These are phyloP conservation scores for Drosophila yakuba DNA, from an alignment of 1,140 invertebrate species.

Conservation along the genomic window DNA sequence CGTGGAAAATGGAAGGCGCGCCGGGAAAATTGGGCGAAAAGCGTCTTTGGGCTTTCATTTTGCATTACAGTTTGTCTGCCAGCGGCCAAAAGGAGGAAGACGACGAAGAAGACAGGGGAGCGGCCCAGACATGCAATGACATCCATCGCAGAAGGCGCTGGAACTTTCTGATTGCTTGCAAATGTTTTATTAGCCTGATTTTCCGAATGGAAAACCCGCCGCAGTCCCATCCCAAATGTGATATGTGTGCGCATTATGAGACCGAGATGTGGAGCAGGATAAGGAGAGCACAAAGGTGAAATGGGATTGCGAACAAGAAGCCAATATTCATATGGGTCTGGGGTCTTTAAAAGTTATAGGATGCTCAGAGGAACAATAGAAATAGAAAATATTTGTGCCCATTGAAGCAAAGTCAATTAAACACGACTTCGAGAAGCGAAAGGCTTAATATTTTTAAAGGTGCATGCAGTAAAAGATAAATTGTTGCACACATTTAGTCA, in stretches of 20 bases:
- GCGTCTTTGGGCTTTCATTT: slow-evolving; percentile 48
- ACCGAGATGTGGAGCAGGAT: slow-evolving; percentile 37
- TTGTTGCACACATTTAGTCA: too few relatives aligned
- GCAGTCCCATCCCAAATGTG: neutral
- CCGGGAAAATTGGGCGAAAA: neutral
- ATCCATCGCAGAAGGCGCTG: slow-evolving; percentile 58
- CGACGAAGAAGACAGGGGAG: neutral
- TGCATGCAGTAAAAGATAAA: too few relatives aligned
- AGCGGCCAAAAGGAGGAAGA: slow-evolving; percentile 11
- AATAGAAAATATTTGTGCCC: too few relatives aligned
- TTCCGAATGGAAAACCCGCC: slow-evolving; percentile 14
- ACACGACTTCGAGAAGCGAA: too few relatives aligned
- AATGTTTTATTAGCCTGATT: slow-evolving; percentile 78
- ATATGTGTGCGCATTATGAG: slow-evolving; percentile 38
- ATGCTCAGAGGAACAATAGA: neutral
- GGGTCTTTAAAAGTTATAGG: neutral
- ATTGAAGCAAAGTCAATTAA: too few relatives aligned
- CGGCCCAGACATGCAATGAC: slow-evolving; percentile 70
- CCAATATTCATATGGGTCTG: slow-evolving; percentile 19
- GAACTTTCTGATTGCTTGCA: slow-evolving; percentile 77
- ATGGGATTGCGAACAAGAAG: slow-evolving; percentile 34
- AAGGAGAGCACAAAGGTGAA: slow-evolving; percentile 35
- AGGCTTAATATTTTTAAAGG: too few relatives aligned
- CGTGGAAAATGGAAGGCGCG: slow-evolving; percentile 3
- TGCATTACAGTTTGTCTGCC: slow-evolving; percentile 52